A percentile compares a stretch with the other conserved stretches of the same genome.
These are phyloP conservation scores for Trilocha varians DNA, from an alignment of 2,888 invertebrate species.

Conservation along the genomic window DNA sequence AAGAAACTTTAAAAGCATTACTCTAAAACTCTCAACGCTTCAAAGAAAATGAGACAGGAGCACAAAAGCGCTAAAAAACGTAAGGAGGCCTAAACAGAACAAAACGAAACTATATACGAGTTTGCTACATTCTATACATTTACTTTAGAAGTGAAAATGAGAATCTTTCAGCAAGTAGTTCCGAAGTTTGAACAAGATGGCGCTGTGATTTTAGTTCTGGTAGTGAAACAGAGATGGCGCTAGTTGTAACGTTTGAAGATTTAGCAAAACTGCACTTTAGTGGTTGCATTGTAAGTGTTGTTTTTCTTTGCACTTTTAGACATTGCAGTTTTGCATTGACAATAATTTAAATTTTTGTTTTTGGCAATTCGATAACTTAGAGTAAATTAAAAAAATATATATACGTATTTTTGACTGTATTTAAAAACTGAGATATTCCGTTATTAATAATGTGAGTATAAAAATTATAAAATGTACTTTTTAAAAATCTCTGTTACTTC, in stretches of 20 bases:
- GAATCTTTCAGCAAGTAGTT: neutral
- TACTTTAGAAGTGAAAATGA: neutral
- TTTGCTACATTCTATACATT: neutral
- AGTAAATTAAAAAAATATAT: no score
- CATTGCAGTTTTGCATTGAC: no score
- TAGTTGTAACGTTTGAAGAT: neutral
- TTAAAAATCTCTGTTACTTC: no score
- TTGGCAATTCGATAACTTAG: no score
- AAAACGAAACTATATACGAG: neutral
- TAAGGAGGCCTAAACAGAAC: neutral
- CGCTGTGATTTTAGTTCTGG: neutral
- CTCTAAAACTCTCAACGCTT: no score
- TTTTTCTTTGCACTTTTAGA: neutral
- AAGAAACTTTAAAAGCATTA: no score
- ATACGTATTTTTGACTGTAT: no score
- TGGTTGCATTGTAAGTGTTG: neutral
- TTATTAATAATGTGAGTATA: no score
- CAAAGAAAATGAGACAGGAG: no score
- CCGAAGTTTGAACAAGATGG: neutral
- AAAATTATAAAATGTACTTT: no score
- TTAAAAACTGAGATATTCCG: no score
- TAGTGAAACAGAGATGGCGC: slow-evolving; percentile 1
- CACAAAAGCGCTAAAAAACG: neutral
- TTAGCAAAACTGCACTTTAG: neutral
- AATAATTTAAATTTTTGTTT: no score